phyloP scores from a whole-genome alignment of 2,797 vertebrate genomes.

The Melanotaenia trifasciata region DNA sequence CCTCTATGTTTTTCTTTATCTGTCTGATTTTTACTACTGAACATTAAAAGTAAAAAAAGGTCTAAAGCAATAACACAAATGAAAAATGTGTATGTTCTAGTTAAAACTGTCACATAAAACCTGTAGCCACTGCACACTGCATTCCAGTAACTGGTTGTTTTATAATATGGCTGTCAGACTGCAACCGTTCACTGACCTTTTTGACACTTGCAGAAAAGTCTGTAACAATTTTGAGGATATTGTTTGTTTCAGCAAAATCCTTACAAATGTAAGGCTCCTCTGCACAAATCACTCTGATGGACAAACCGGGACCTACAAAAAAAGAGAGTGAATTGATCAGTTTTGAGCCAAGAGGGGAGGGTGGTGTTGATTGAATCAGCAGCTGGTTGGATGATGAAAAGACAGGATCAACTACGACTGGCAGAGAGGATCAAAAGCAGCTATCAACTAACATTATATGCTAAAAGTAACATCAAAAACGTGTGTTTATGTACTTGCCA shows the following conservation, averaged over 20 bases:
- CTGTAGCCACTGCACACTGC: not conserved
- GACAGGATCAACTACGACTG: not conserved
- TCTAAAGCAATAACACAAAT: not conserved
- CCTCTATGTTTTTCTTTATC: not conserved
- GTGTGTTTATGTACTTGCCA: slow-evolving; percentile 76
- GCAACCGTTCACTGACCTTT: slow-evolving; percentile 85
- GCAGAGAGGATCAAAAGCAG: not conserved
- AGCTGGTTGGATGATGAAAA: not conserved
- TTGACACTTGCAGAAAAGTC: slow-evolving; percentile 99
- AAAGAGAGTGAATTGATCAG: not conserved
- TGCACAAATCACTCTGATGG: slow-evolving; percentile 98
- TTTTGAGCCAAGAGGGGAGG: slow-evolving; percentile 3
- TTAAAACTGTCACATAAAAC: not conserved
- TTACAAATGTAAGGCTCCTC: slow-evolving; percentile 98
- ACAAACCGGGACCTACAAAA: slow-evolving; percentile 92
- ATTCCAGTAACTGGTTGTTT: not conserved
- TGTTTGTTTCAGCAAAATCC: slow-evolving; percentile 98
- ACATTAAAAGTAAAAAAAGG: not conserved
- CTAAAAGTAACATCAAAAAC: slow-evolving; percentile 1
- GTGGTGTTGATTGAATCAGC: not conserved
- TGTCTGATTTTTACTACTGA: not conserved
- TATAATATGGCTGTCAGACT: not conserved
- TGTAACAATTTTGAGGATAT: slow-evolving; percentile 97
- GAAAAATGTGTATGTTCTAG: not conserved
- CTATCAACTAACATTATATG: not conserved